These are phyloP conservation scores for Macroglossus sobrinus DNA, from an alignment of 2,113 vertebrate genomes.

Conservation along the genomic window DNA sequence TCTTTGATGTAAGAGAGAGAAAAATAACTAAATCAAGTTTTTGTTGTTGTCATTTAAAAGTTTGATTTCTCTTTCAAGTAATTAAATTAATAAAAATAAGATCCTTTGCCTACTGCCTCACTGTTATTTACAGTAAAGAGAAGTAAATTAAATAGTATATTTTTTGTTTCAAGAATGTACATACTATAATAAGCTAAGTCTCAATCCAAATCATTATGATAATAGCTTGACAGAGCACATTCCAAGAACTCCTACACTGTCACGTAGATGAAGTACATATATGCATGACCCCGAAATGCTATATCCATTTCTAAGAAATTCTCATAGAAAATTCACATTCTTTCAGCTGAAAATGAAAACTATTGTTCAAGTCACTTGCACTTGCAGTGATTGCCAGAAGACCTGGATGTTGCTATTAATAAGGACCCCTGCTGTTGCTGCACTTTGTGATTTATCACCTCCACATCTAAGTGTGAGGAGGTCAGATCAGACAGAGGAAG, in stretches of 20 bases:
- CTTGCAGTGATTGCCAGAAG: slow-evolving; percentile 53
- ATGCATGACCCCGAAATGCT: slow-evolving; percentile 31
- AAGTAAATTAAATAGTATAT: background rate
- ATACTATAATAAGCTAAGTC: background rate
- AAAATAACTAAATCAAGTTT: background rate
- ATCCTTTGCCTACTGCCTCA: background rate
- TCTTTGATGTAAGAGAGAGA: background rate
- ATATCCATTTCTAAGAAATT: slow-evolving; percentile 52
- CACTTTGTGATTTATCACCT: slow-evolving; percentile 79
- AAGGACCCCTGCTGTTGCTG: slow-evolving; percentile 75
- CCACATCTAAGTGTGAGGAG: slow-evolving; percentile 65
- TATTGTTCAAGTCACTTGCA: slow-evolving; percentile 55
- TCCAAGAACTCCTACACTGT: background rate
- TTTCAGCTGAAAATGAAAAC: slow-evolving; percentile 8
- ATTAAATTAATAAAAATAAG: background rate
- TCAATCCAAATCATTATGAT: background rate
- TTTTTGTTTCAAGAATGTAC: background rate
- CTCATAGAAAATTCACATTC: slow-evolving; percentile 23
- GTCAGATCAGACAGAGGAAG: slow-evolving; percentile 70
- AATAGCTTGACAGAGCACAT: background rate
- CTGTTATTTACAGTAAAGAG: background rate
- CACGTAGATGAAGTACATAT: background rate
- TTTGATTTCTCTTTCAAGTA: background rate
- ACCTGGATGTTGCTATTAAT: slow-evolving; percentile 75
- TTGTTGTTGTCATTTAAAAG: background rate